Base-by-base conservation (phyloP, 2,113 vertebrate genomes). In the Steatornis caripensis region DNA sequence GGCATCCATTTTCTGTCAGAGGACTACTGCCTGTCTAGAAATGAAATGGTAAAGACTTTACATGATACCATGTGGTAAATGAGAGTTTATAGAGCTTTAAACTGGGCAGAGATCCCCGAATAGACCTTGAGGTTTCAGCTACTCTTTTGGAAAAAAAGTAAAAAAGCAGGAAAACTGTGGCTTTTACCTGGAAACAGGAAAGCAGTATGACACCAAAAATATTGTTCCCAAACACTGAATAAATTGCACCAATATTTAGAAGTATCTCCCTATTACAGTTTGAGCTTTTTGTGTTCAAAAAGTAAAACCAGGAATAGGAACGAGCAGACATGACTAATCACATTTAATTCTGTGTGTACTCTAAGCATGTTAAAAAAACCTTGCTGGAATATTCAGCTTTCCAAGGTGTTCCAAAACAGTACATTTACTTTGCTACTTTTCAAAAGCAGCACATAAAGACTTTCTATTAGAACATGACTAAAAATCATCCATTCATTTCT, bases 131-230 rank as follows among this genome's bases (percentile, higher is more conserved):
- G 85, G 86, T 70, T 94, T 92, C 77, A 89, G 51, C 62, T 43
- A 41, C 76, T 74, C 79, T 79, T 86, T 53, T 93, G 76, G 69
- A 96, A 95, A 94, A 94, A 95, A 30, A 76, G 53, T n/a, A 94
- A 78, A 89, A 89, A 93, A 83, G 61, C 74, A 93, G 88, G 68
- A 92, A 96, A 95, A 97, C 46, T 64, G 89, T 34, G 75, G 85
- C 72, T 96, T 97, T 95, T 95, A 57, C 90, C 89, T 95, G 88
- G 87, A 96, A 95, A 89, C 46, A 92, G 64, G 68, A 93, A 90
- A 89, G 85, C 5, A 0, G n/a, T 48, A 74, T 32, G 26, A 83
- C 36, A 86, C 89, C 94, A 96, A 94, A 96, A 96, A 95, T 94
- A 96, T 92, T 97, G 90, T 84, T 95, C 53, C 51, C 5, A 6